Base-by-base conservation (phyloP, 2,797 vertebrate species). In the Arctocebus calabarensis region DNA sequence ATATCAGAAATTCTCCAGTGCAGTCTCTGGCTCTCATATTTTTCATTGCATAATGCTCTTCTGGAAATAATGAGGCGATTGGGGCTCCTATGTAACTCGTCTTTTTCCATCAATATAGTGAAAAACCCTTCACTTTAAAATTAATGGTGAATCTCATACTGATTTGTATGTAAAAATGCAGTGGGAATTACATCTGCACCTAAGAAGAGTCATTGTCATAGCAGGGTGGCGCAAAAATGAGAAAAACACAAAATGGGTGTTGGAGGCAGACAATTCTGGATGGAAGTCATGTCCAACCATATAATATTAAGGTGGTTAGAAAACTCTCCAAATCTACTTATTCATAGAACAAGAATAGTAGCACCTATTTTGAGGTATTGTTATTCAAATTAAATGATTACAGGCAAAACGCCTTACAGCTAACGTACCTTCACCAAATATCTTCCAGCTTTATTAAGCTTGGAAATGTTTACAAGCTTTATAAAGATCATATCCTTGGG, bases 1-100 rank as follows among this genome's bases (percentile, higher is more conserved):
- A 89, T 92, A 96, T 87, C 94, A 95, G 87, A 75, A 97, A 90
- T 91, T 95, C 83, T 83, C 95, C 34, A 95, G 71, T 62, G 85
- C 5, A 64, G 84, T 82, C 64, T 94, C 68, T 59, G 45, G 11
- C 57, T 90, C 70, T 94, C 29, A 32, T 73, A 59, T 62, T 87
- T 78, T 61, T 88, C 82, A 78, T 79, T 91, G 16, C 1, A 57
- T 40, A 61, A 74, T 66, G 70, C 16, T 95, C 25, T 81, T 68
- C 57, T 40, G 25, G 70, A 90, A 85, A 88, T 84, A 95, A 77
- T 52, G 88, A 95, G 83, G 13, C 45, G 74, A 27, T 14, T 7
- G 5, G 55, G 52, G 37, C 14, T 94, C 83, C 57, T 66, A 62
- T 40, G n/a, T 82, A 92, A 90, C 29, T 84, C 61, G 73, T 68